Base-by-base conservation (phyloP, 2,888 invertebrate species). In the Fragum sueziense region DNA sequence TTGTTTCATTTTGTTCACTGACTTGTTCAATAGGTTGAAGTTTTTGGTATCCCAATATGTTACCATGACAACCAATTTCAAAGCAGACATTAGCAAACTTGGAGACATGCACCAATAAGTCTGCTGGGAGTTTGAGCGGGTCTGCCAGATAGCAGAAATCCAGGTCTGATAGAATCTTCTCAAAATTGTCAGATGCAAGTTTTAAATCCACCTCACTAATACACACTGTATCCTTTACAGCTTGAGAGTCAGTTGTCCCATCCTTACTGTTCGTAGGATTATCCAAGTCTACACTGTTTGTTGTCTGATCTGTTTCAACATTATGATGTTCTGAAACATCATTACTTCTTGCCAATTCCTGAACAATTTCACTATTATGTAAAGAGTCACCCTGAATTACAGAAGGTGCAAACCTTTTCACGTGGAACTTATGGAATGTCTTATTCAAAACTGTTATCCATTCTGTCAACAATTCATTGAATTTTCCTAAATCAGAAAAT, bases 51-150 rank as follows among this genome's bases (percentile, higher is more conserved):
- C n/a, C 52, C n/a, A 85, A 74, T 54, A 88, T 79, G 72, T 87
- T 77, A 14, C 90, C 89, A 83, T 85, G 84, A 51, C 84, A 86
- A 75, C 85, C 84, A 62, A 82, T 76, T 62, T 86, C 81, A 79
- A 90, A 89, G 76, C 90, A 90, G 52, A 87, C 80, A 20, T 85
- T 84, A 20, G 86, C 82, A 9, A 90, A 82, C n/a, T 84, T 80
- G 57, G 85, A 84, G 6, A 90, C 79, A 33, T 77, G 51, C n/a
- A 75, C 70, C 27, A 83, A 76, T 33, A 87, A 65, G 47, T 88
- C 82, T 20, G 27, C 20, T 3, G 83, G 73, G 51, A 90, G 71
- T 17, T 74, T 52, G 52, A 90, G 85, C 17, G 89, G 90, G 73
- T 90, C 89, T 22, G 54, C 74, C 20, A 86, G 70, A 70, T 89